Evolutionary conservation across 2,113 vertebrate species (phyloP), one percentile per base, ranked within the genome.

Genomic region (Thomomys bottae): DNA sequence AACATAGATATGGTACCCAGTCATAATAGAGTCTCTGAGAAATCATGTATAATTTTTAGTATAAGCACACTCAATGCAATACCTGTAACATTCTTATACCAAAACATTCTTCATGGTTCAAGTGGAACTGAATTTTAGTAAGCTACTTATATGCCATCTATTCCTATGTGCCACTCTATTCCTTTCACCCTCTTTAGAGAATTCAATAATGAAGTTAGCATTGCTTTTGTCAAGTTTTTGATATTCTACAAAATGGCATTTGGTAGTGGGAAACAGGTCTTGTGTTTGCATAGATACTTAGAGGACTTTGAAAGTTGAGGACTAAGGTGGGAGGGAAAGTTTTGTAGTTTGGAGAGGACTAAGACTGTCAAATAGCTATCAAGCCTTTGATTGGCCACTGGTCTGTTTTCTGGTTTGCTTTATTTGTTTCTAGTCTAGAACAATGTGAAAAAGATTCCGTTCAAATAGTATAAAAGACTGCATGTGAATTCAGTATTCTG

Each of bases 361-460:
- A 59, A 78, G 38, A 36, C 38, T 61, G 64, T 61, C 36, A 89
- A 80, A 71, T 3, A 87, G 64, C 4, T 67, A 45, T 64, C 49
- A 73, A 87, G 38, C 26, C 24, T 59, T 1, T 26, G 18, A 40
- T 11, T 78, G 11, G 57, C 86, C 86, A 61, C 70, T 92, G 23
- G 30, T 14, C 6, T 63, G 3, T 81, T 91, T 75, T 94, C 49
- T 92, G 30, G 71, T 91, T 82, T 91, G 36, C 14, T 90, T 90
- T 68, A 6, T 11, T 83, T 17, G 88, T 90, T 90, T 73, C n/a
- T 85, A 57, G 68, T 90, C 86, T 76, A 80, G 45, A 18, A 20
- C 71, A 72, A 93, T 49, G 26, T 80, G n/a, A 87, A 63, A 94
- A 80, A 32, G 32, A 73, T 38, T 66, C 30, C 36, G 30, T 91